Evolutionary conservation across 2,888 invertebrate species (phyloP), one percentile per base, ranked within the genome.

Genomic region (Agriotes lineatus): DNA sequence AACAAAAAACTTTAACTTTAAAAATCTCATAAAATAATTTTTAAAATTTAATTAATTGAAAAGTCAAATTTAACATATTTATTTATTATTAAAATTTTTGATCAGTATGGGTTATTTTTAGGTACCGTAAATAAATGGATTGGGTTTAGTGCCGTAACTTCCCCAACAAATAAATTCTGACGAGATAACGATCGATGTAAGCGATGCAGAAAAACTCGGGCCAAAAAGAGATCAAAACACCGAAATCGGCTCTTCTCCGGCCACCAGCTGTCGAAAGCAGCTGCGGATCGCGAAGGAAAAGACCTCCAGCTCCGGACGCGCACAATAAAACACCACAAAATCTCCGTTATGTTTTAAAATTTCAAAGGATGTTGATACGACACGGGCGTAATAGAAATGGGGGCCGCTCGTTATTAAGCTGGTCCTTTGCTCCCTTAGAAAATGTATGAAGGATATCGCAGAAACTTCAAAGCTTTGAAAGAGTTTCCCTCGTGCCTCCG

Each of bases 381-480:
- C 30, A 44, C 60, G 39, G 22, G 19, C 33, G 44, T 63, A 63
- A 63, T 54, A 48, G 56, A 63, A 54, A 54, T 63, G 56, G 10
- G 54, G 61, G 61, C 42, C 50, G 37, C 16, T 30, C 42, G 35
- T 57, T 64, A 57, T 64, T 57, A 64, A 65, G 58, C 50, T 58
- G 33, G 25, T 56, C 14, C 35, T 54, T 48, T 35, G 19, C 57
- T 57, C 18, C 22, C 35, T 50, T 33, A 44, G 52, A 62, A 52
- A 68, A 56, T 76, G 76, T 76, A 57, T 65, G 75, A 75, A 75
- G 67, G 72, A 72, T 59, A 76, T 76, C 76, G 76, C 76, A 75
- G 75, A 73, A 67, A 66, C 71, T 67, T 62, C 63, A 57, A 67
- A 73, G 54, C 72, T 73, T 64, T 61, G 25, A 50, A 20, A 58